A percentile compares a stretch with the other conserved stretches of the same genome.
Conservation (phyloP, 2,797 vertebrate genomes). For the Karalla daura region DNA sequence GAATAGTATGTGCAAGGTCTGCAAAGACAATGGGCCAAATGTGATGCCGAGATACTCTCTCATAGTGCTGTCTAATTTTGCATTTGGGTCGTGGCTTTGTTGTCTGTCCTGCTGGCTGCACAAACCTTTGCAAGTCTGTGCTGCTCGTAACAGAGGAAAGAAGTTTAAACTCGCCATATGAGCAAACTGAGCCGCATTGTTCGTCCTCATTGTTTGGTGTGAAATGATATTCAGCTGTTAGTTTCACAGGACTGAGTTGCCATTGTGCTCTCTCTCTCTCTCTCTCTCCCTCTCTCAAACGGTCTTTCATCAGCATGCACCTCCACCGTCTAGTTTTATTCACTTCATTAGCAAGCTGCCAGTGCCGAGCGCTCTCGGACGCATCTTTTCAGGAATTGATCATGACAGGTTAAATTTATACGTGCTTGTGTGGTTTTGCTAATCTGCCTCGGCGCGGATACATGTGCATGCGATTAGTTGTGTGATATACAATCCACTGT, state of each 20-base stretch:
- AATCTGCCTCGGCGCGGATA: conserved; percentile 36
- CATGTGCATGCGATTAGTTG: conserved; percentile 46
- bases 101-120: conserved; percentile 5
- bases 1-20: conserved; percentile 11
- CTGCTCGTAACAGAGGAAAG: conserved; percentile 1
- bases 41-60: conserved; percentile 5
- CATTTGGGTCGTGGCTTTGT: neutral
- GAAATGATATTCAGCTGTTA: conserved; percentile 49
- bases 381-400: conserved; percentile 71
- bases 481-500: conserved; percentile 54
- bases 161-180: conserved; percentile 15
- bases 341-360: conserved; percentile 74
- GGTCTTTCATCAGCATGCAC: conserved; percentile 72
- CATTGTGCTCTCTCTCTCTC: conserved; percentile 41
- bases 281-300: conserved; percentile 53
- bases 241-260: conserved; percentile 42
- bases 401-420: conserved; percentile 71
- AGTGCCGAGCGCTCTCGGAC: conserved; percentile 57
- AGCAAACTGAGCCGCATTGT: conserved; percentile 12
- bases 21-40: conserved; percentile 10
- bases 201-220: conserved; percentile 24
- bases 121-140: conserved; percentile 10
- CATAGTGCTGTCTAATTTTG: conserved; percentile 11
- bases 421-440: conserved; percentile 58
- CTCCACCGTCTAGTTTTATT: conserved; percentile 70